phyloP scores from a whole-genome alignment of 2,797 vertebrate genomes.

The Halcyon leucocephala region DNA sequence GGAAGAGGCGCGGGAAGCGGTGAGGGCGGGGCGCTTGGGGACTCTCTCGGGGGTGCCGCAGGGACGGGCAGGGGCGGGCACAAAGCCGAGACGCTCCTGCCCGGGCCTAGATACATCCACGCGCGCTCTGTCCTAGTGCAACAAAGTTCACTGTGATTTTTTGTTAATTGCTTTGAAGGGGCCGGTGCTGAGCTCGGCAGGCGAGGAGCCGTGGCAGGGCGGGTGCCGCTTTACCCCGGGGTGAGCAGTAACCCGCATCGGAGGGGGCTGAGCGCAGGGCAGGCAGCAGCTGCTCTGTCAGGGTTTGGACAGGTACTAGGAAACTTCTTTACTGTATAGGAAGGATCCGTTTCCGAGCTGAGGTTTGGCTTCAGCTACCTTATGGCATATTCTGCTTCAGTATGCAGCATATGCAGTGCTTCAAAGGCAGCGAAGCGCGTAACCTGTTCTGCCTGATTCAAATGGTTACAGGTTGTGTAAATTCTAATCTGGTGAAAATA shows the following conservation, averaged over 20 bases:
- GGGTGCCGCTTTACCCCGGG: neutral
- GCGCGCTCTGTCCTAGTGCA: rapidly evolving
- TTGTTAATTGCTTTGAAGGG: neutral
- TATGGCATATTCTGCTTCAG: neutral
- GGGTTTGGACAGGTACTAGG: neutral
- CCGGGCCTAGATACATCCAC: rapidly evolving
- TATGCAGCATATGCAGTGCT: neutral
- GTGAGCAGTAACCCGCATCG: rapidly evolving
- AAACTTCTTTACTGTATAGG: rapidly evolving
- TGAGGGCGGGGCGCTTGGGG: rapidly evolving
- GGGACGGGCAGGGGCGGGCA: neutral
- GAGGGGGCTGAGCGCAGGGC: neutral
- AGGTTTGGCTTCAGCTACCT: too few species aligned
- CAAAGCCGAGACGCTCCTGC: rapidly evolving
- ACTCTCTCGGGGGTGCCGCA: neutral
- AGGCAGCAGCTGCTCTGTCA: neutral
- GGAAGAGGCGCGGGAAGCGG: rapidly evolving
- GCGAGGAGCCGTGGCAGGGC: neutral
- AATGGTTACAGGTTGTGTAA: neutral
- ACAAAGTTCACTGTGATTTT: rapidly evolving
- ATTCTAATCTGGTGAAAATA: neutral
- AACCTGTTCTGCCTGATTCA: neutral
- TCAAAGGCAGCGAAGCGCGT: neutral
- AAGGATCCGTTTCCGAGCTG: too few species aligned
- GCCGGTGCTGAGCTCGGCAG: neutral